Evolutionary conservation across 1,140 invertebrate genomes (phyloP), one percentile per base, ranked within the genome.

Genomic region (Calosoma granatense): DNA sequence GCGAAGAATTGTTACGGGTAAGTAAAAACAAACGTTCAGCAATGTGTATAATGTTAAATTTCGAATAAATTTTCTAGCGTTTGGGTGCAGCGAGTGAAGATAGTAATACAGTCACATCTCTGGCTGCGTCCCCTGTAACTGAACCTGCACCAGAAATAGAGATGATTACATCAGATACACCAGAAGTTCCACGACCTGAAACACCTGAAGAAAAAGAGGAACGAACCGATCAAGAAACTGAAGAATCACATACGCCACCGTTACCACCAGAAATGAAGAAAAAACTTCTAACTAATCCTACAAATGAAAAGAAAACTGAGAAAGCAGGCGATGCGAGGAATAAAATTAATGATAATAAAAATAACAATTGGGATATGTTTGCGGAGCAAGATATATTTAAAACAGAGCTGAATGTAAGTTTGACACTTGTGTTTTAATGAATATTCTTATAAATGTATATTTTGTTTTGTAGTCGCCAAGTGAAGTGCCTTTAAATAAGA

Each of bases 1-100:
- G 94, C 47, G 92, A 96, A 74, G 90, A 91, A 68, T 74, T 98
- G 1, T 68, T 96, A 26, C 89, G 90, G 77, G 88, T 90, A 76
- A 69, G 69, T 60, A 59, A 17, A 47, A 47, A 47, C n/a, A 36
- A 36, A 36, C 6, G 26, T 36, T 36, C 26, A 36, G n/a, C 26
- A 36, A 36, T 22, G 41, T 55, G 15, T 12, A 39, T 56, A 1
- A 9, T 54, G 53, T 41, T 43, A 47, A 17, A 17, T 47, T 47
- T 47, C 6, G 4, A 47, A 47, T 11, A 47, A 47, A 11, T 9
- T 58, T 52, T 69, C 22, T 59, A 74, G 80, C 72, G 81, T 65
- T 65, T 85, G 52, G 81, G 81, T 57, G 80, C 75, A 51, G 74
- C 72, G n/a, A 81, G 76, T 62, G 80, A 83, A 66, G 80, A 83